phyloP scores from a whole-genome alignment of 2,113 vertebrate species.

The Xenopus tropicalis region UCB_Xtro_10.0 CM004443.2:106688001-106688500 shows the following conservation, averaged over 20 bases:
- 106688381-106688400: no score
- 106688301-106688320: slow-evolving; percentile 33
- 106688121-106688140: not conserved
- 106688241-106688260: slow-evolving; percentile 46
- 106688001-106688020: no score
- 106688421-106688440: no score
- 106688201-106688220: slow-evolving; percentile 44
- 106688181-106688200: slow-evolving; percentile 40
- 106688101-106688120: not conserved
- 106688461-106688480: no score
- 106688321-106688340: not conserved
- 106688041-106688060: not conserved
- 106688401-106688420: no score
- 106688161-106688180: slow-evolving; percentile 16
- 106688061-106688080: not conserved
- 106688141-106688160: slow-evolving; percentile 27
- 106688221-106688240: slow-evolving; percentile 46
- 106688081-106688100: not conserved
- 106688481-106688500: no score
- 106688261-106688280: slow-evolving; percentile 44
- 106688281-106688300: slow-evolving; percentile 44
- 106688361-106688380: no score
- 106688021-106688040: no score
- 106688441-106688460: no score
- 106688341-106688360: no score